phyloP scores from a whole-genome alignment of 1,140 invertebrate species.

The Cydia splendana region DNA sequence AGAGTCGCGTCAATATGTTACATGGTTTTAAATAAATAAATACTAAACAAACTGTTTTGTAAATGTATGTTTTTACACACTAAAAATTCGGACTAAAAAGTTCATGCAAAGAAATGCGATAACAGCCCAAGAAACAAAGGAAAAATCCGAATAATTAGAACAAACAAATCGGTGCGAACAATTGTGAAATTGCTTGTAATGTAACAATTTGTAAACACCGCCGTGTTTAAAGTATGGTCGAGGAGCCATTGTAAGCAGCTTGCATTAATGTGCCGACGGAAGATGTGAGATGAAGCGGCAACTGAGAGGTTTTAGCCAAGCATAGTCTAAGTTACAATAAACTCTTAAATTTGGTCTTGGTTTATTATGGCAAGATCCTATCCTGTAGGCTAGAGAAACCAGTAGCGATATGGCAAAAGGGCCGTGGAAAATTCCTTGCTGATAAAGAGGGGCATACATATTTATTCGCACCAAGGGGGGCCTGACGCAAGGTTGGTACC shows the following conservation, averaged over 20 bases:
- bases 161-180: constrained; percentile 60
- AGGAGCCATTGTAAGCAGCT: constrained; percentile 57
- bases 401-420: neutral
- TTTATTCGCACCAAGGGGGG: too few species aligned
- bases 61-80: neutral
- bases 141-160: constrained; percentile 63
- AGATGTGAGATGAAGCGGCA: constrained; percentile 3
- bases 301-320: neutral
- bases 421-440: neutral
- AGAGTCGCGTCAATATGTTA: too few species aligned
- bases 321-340: too few species aligned
- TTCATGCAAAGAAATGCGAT: constrained; percentile 39
- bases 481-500: too few species aligned
- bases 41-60: too few species aligned
- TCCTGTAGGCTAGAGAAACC: neutral
- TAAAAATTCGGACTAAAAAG: neutral
- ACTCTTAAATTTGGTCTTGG: too few species aligned
- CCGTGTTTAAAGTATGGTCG: constrained; percentile 54
- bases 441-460: too few species aligned
- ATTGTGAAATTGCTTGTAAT: constrained; percentile 59
- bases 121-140: constrained; percentile 43
- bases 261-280: constrained; percentile 24
- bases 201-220: constrained; percentile 69
- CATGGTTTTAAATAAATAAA: too few species aligned
- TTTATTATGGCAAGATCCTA: too few species aligned